Percentiles rank a stretch among this genome's conserved stretches.
Conservation (phyloP, 2,888 invertebrate genomes). For the Apamea anceps region DNA sequence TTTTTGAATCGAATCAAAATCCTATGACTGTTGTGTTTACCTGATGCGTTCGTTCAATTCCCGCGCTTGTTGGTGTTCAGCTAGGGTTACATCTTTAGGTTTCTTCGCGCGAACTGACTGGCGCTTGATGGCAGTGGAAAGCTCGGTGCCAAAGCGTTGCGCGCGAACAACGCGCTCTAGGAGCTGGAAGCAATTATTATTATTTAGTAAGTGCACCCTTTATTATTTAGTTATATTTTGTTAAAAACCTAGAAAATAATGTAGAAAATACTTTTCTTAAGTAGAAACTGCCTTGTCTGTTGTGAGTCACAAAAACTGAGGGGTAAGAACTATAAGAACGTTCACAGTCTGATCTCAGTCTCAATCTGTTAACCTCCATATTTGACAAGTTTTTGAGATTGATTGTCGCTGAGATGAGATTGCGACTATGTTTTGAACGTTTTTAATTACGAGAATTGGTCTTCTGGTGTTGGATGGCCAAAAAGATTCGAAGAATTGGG, state of each 20-base stretch:
- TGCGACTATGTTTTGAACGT: no score
- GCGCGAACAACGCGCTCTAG: slow-evolving; percentile 91
- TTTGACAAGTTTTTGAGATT: no score
- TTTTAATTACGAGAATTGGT: no score
- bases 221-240: not conserved
- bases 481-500: no score
- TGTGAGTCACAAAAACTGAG: no score
- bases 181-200: slow-evolving; percentile 74
- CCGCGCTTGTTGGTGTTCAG: slow-evolving; percentile 90
- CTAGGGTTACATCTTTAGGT: slow-evolving; percentile 86
- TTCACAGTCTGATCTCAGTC: no score
- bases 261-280: not conserved
- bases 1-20: not conserved
- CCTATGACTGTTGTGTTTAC: slow-evolving; percentile 60
- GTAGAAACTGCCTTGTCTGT: no score
- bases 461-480: no score
- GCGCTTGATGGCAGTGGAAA: slow-evolving; percentile 87
- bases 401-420: no score
- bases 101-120: slow-evolving; percentile 81
- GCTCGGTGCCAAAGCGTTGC: slow-evolving; percentile 92
- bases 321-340: no score
- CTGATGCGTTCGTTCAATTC: slow-evolving; percentile 90
- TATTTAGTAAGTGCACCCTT: not conserved
- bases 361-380: no score
- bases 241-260: not conserved